Conservation (phyloP, 2,113 vertebrate species). For the Mus pahari region DNA sequence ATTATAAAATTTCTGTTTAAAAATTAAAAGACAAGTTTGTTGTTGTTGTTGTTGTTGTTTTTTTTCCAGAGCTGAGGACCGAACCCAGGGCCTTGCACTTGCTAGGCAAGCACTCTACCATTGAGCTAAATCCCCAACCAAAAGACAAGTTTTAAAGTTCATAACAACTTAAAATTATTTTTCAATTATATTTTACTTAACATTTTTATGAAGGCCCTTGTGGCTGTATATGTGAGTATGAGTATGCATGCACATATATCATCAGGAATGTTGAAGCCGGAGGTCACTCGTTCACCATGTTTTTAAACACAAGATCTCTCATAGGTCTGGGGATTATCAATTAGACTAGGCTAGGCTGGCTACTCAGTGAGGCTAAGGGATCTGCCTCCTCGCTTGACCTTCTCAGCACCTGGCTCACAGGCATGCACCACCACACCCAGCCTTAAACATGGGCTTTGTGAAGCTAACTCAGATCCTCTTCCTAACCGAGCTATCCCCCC, state of each 20-base stretch:
- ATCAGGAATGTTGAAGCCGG: neutral
- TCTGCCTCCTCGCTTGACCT: neutral
- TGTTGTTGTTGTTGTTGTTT: too few species aligned
- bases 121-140: too few species aligned
- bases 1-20: constrained; percentile 39
- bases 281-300: neutral
- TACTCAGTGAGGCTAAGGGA: too few species aligned
- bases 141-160: too few species aligned
- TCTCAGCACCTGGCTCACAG: neutral
- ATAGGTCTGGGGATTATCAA: neutral
- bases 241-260: neutral
- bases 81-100: too few species aligned
- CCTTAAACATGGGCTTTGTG: neutral
- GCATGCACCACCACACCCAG: too few species aligned
- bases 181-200: neutral
- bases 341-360: neutral
- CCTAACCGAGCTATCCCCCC: too few species aligned
- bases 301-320: neutral
- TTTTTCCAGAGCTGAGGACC: too few species aligned
- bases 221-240: neutral
- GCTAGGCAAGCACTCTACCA: too few species aligned
- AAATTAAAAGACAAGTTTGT: constrained; percentile 45
- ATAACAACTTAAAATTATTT: neutral
- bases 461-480: neutral
- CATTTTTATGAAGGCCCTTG: neutral